Evolutionary conservation across 2,888 invertebrate species (phyloP).

Genomic region (Chromoteleia sp.): DNA sequence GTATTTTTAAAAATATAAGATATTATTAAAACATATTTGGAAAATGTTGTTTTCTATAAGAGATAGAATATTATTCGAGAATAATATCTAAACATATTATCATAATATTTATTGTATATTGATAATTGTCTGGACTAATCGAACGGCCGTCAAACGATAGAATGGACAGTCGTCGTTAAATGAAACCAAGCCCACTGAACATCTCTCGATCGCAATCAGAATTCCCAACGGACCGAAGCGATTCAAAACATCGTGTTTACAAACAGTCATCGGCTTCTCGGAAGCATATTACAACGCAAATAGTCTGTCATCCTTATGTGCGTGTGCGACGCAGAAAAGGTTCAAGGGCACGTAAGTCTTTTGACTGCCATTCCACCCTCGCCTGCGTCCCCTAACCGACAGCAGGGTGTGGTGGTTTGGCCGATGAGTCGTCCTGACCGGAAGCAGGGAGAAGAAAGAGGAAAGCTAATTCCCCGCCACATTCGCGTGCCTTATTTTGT

Average conservation of each 20-base stretch:
- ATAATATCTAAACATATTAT: no score
- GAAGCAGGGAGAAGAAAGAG: conserved; percentile 6
- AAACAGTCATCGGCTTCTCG: conserved; percentile 21
- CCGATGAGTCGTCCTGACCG: conserved; percentile 44
- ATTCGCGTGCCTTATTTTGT: conserved; percentile 33
- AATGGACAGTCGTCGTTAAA: no score
- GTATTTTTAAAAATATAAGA: no score
- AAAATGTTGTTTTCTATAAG: no score
- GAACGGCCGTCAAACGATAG: no score
- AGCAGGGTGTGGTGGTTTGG: conserved; percentile 40
- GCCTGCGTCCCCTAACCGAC: conserved; percentile 9
- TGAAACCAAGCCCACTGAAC: not conserved
- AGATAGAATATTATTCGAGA: no score
- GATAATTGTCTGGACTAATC: no score
- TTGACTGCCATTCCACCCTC: conserved; percentile 52
- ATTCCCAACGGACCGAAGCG: not conserved
- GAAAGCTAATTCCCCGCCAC: conserved; percentile 3
- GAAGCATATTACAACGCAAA: conserved; percentile 17
- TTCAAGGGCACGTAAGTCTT: conserved; percentile 54
- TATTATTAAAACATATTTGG: no score
- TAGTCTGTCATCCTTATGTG: not conserved
- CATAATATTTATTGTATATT: no score
- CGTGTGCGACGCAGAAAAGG: conserved; percentile 15
- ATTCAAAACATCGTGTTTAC: conserved; percentile 20
- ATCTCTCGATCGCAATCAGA: not conserved